Evolutionary conservation across 2,797 vertebrate genomes (phyloP), one percentile per base, ranked within the genome.

Genomic region (Erethizon dorsatum): DNA sequence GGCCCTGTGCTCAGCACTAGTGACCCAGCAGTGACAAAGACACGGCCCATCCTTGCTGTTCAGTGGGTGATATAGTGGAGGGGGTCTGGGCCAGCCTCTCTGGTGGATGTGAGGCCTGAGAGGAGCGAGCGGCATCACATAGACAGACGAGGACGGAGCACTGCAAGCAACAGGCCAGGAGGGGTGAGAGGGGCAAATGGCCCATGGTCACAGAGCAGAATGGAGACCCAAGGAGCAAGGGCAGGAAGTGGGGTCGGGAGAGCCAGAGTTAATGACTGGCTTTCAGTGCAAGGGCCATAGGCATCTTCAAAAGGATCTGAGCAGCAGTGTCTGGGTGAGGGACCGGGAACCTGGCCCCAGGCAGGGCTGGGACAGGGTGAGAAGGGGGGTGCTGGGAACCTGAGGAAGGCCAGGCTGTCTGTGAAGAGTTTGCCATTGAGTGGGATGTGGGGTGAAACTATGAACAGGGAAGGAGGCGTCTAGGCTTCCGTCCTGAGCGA

Each of bases 321-420:
- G 50, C 12, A 31, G 6, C 14, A 4, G 28, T 84, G 0, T 79
- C 86, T 71, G 22, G 26, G 56, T 33, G 52, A 50, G 75, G 95
- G n/a, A 12, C 0, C 0, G 1, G 2, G 31, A 54, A 24, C 83
- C 56, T 26, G 22, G 69, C 3, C 56, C 26, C 1, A 0, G 37
- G 84, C n/a, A 54, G 73, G 77, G 57, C 88, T 54, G 63, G 20
- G 26, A 4, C 9, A 12, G 26, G 4, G 8, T 31, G 54, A 73
- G n/a, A 84, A 56, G 31, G 50, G 56, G 20, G 57, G 18, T 31
- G 22, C 61, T 7, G 61, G 57, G 31, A 59, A 33, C 45, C 4
- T 8, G 45, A 12, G 5, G 31, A 56, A 57, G n/a, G 31, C 63
- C 5, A 37, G 45, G n/a, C 26, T 13, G 22, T 63, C 84, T 67